Evolutionary conservation across 1,140 invertebrate species (phyloP), one percentile per base, ranked within the genome.

Genomic region (Hydropsyche tenuis): DNA sequence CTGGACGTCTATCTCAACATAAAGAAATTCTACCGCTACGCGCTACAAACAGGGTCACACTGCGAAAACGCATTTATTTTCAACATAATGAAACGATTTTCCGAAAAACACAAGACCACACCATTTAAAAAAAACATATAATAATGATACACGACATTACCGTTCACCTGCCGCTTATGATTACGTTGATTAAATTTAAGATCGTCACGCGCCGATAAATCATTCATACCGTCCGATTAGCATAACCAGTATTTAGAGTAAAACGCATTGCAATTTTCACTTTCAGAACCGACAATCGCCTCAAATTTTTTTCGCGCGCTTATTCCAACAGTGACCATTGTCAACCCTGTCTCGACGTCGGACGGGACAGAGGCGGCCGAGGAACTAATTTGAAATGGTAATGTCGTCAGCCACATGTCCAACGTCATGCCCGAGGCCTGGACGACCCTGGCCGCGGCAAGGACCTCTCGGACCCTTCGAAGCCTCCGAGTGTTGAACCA

Each of bases 351-450:
- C 23, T 6, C 18, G 14, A 30, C 11, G 60, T 5, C 22, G 45
- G 42, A 48, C 48, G 23, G 63, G 51, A 56, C 37, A 43, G 68
- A 30, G 43, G 68, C 68, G 68, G 68, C 48, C 68, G 45, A 72
- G 70, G 53, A 72, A 72, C 70, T 72, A 72, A 72, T 72, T 72
- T 72, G 70, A 72, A 72, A 72, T 72, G 70, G 70, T 63, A 72
- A 72, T 72, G 70, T 43, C 70, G 68, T 70, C 70, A 64, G 27
- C 56, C 70, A 63, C 70, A 72, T 70, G 68, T 70, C 68, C 68
- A 20, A 22, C 46, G 68, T 70, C 68, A 56, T n/a, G 7, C 30
- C 20, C 16, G 20, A 30, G 43, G 66, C 25, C 48, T 45, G 37
- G 25, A 27, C 22, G 68, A 70, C 68, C 51, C 51, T 18, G 68